phyloP scores from a whole-genome alignment of 2,797 vertebrate genomes.

The Pseudopleuronectes americanus region DNA sequence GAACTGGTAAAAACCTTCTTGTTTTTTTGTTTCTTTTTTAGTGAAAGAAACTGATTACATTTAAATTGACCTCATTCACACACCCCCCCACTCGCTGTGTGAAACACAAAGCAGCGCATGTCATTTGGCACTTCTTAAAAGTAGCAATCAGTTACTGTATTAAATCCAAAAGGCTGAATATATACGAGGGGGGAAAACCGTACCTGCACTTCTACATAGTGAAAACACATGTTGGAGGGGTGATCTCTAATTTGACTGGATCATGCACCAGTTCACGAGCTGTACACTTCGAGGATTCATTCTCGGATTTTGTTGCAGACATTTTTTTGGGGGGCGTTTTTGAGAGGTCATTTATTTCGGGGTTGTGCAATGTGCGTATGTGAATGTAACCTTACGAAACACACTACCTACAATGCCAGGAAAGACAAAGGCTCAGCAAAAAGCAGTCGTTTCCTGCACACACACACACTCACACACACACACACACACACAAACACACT shows the following conservation, averaged over 20 bases:
- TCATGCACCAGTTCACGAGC: conserved; percentile 49
- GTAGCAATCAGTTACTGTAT: conserved; percentile 74
- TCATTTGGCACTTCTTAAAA: conserved; percentile 73
- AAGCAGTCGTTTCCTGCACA: conserved; percentile 57
- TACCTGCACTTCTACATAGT: conserved; percentile 62
- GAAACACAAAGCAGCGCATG: conserved; percentile 56
- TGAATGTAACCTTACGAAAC: conserved; percentile 38
- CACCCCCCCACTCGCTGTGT: conserved; percentile 27
- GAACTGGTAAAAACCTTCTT: conserved; percentile 28
- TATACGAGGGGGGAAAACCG: conserved; percentile 50
- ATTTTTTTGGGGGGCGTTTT: background rate
- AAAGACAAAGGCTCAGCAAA: conserved; percentile 66
- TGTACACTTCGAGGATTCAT: conserved; percentile 29
- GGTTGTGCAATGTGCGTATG: conserved; percentile 14
- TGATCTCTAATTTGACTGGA: conserved; percentile 58
- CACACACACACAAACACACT: conserved; percentile 32
- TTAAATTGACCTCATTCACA: conserved; percentile 12
- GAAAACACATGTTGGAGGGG: conserved; percentile 71
- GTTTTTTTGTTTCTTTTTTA: conserved; percentile 25
- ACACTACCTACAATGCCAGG: conserved; percentile 62
- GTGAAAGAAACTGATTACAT: conserved; percentile 37
- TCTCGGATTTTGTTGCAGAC: conserved; percentile 23
- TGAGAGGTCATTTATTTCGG: conserved; percentile 40
- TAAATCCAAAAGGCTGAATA: conserved; percentile 62
- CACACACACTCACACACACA: background rate